Evolutionary conservation across 2,888 invertebrate species (phyloP), one percentile per base, ranked within the genome.

Genomic region (Eilema depressum): DNA sequence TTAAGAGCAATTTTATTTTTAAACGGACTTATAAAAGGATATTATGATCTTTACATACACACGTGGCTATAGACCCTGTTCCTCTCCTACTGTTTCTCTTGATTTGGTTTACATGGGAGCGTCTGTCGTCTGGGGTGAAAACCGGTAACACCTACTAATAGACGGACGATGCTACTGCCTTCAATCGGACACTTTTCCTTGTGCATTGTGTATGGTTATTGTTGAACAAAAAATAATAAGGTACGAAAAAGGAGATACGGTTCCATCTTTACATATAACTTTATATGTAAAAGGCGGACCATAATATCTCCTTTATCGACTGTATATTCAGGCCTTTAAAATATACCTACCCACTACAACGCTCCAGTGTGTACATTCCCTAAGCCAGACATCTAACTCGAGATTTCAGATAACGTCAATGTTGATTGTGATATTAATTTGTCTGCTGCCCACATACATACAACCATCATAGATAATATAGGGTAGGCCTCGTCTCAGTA

Each of bases 361-460:
- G 20, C 41, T 61, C 62, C 41, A 66, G 14, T 70, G 56, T 66
- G 53, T 11, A 61, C n/a, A 7, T 37, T 41, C 11, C 70, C 56
- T 62, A 62, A 56, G n/a, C 17, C 61, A 56, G 56, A 61, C 14
- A 26, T 30, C 61, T 61, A 69, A 66, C 56, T 56, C 26, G 37
- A 70, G 70, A 70, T 62, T 62, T 57, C n/a, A 56, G 59, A 60
- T 25, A 65, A 53, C 56, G 59, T 66, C 26, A 53, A 68, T 47
- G 41, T 63, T 0, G 57, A 60, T 69, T 63, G 59, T 69, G 20
- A 47, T 20, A 47, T 20, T 20, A 47, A 47, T 47, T 47, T 47
- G 47, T 47, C 47, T 10, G 4, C 20, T 33, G 30, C 25, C 26
- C 59, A 63, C 57, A 69, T 23, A 64, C 30, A 53, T 28, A 33